Conservation (phyloP, 2,888 invertebrate genomes). For the Lasioglossum villosulum region DNA sequence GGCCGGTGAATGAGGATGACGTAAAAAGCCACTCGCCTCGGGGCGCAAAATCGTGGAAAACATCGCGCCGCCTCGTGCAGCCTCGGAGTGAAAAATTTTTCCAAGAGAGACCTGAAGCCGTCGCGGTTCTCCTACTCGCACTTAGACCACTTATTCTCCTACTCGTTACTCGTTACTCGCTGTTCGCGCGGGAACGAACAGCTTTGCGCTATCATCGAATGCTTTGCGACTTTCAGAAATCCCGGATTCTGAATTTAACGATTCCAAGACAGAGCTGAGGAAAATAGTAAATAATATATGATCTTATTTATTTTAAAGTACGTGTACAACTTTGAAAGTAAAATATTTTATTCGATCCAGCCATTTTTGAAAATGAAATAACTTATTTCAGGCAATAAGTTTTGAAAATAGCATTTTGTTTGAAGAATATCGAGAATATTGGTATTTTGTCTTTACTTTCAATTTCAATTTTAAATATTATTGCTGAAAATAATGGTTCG, state of each 20-base stretch:
- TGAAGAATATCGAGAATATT: too few species aligned
- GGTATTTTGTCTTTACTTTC: too few species aligned
- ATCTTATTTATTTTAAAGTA: too few species aligned
- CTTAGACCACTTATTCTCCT: neutral
- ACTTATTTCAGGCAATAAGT: too few species aligned
- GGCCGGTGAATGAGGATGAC: conserved; percentile 29
- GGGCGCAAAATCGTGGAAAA: neutral
- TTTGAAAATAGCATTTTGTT: too few species aligned
- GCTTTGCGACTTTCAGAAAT: neutral
- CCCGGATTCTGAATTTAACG: neutral
- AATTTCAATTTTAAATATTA: too few species aligned
- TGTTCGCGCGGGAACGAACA: neutral
- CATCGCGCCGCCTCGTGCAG: neutral
- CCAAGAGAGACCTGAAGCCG: conserved; percentile 18
- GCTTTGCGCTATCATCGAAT: neutral
- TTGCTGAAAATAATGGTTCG: too few species aligned
- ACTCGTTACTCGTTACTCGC: neutral
- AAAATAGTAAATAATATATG: too few species aligned
- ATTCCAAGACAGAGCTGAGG: too few species aligned
- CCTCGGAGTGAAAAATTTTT: conserved; percentile 15
- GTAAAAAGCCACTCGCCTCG: conserved; percentile 21
- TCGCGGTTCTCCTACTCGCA: conserved; percentile 6
- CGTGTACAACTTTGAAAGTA: too few species aligned
- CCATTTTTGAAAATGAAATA: too few species aligned
- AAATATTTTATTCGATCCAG: too few species aligned